A percentile compares a stretch with the other conserved stretches of the same genome.
These are phyloP conservation scores for Chymomyza procnemis DNA, from an alignment of 2,888 invertebrate species.

Conservation along the genomic window DNA sequence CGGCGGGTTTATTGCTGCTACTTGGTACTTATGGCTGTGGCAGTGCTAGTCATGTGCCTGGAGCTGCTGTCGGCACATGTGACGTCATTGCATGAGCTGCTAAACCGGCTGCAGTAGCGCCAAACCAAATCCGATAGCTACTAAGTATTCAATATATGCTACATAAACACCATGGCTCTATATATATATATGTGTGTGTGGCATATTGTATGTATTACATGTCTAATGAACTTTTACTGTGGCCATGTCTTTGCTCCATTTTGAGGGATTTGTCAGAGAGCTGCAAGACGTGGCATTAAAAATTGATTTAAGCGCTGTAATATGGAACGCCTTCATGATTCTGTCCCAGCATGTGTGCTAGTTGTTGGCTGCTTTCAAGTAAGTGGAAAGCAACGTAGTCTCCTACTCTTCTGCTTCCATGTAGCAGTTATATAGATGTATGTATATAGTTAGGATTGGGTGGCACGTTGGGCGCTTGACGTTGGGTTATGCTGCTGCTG, in stretches of 20 bases:
- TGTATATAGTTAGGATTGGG: not conserved
- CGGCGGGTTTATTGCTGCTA: slow-evolving; percentile 29
- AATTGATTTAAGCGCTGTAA: slow-evolving; percentile 64
- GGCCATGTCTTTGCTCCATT: slow-evolving; percentile 16
- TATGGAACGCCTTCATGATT: slow-evolving; percentile 17
- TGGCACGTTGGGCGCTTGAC: not conserved
- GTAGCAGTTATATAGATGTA: too few species aligned
- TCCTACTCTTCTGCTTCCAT: not conserved
- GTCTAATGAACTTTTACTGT: not conserved
- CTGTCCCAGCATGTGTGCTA: slow-evolving; percentile 10
- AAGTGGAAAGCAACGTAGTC: not conserved
- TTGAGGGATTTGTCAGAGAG: slow-evolving; percentile 33
- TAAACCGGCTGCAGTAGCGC: slow-evolving; percentile 36
- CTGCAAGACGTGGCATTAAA: slow-evolving; percentile 38
- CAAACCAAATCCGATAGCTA: not conserved
- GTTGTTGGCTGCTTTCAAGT: not conserved
- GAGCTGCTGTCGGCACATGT: slow-evolving; percentile 35
- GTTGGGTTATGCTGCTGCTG: not conserved
- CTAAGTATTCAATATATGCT: not conserved
- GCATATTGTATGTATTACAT: not conserved
- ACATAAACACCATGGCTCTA: not conserved
- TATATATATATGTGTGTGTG: not conserved
- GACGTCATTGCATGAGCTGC: slow-evolving; percentile 11
- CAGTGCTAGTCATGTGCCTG: slow-evolving; percentile 33
- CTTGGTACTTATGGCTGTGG: not conserved